phyloP scores from a whole-genome alignment of 2,888 invertebrate species.

The Sphaerolaimus hirsutus region DNA sequence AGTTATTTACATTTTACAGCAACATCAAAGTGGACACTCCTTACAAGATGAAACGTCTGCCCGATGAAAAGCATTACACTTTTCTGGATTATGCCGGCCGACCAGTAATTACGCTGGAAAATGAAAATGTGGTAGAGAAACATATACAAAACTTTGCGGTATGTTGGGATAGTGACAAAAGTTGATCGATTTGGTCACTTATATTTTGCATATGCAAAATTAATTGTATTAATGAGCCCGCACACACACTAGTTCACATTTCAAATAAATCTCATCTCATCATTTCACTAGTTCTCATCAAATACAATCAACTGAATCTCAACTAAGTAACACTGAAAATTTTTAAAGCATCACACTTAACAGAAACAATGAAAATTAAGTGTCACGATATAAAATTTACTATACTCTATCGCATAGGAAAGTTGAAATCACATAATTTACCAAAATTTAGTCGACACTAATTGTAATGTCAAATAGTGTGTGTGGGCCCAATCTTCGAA shows the following conservation, averaged over 20 bases:
- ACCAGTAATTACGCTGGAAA: slow-evolving; percentile 57
- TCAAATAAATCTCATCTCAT: too few species aligned
- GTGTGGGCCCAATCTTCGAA: too few species aligned
- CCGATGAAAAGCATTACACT: slow-evolving; percentile 57
- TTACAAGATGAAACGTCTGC: slow-evolving; percentile 47
- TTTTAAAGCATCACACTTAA: too few species aligned
- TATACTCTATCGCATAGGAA: too few species aligned
- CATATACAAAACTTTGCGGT: slow-evolving; percentile 64
- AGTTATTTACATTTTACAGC: too few species aligned
- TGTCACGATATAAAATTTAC: too few species aligned
- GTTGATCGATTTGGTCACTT: neutral
- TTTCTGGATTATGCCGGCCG: slow-evolving; percentile 84
- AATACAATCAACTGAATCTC: neutral
- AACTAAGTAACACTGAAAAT: too few species aligned
- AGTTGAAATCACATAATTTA: too few species aligned
- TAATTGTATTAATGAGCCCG: neutral
- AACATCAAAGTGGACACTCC: slow-evolving; percentile 56
- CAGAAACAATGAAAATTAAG: too few species aligned
- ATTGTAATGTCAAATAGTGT: too few species aligned
- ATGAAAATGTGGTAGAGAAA: slow-evolving; percentile 64
- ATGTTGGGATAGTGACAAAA: slow-evolving; percentile 5
- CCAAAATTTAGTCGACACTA: too few species aligned
- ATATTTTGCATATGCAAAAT: neutral
- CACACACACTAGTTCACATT: too few species aligned
- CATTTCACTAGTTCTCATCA: neutral